phyloP scores from a whole-genome alignment of 2,888 invertebrate genomes.

The Eilema griseolum region DNA sequence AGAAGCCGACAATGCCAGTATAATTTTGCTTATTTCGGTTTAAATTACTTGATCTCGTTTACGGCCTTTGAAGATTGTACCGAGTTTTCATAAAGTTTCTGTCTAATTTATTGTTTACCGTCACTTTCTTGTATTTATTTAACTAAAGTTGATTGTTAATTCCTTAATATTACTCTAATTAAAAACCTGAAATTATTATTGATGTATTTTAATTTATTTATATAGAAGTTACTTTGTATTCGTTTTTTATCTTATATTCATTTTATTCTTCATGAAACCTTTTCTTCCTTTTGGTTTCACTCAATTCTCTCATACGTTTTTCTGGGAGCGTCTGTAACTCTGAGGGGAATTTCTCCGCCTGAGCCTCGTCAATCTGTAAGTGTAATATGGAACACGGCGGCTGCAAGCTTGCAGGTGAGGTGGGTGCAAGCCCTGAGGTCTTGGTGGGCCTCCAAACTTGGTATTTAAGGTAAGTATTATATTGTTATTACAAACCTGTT shows the following conservation, averaged over 20 bases:
- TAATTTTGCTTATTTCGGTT: constrained; percentile 83
- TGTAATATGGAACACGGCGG: too few species aligned
- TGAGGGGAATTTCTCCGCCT: too few species aligned
- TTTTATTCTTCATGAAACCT: too few species aligned
- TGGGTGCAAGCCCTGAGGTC: too few species aligned
- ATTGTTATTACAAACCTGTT: too few species aligned
- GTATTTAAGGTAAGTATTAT: too few species aligned
- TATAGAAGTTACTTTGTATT: not conserved
- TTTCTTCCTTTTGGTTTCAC: too few species aligned
- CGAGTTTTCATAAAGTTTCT: constrained; percentile 81
- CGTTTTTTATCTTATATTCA: not conserved
- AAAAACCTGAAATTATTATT: constrained; percentile 28
- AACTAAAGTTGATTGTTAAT: constrained; percentile 69
- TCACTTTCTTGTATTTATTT: constrained; percentile 79
- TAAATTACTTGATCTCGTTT: constrained; percentile 85
- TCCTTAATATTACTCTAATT: constrained; percentile 62
- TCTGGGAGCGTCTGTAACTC: too few species aligned
- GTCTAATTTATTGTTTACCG: constrained; percentile 84
- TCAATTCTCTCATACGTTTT: too few species aligned
- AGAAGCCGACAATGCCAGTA: constrained; percentile 76
- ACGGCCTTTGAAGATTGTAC: constrained; percentile 83
- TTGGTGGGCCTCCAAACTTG: too few species aligned
- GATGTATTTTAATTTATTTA: not conserved
- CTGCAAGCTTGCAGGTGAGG: too few species aligned
- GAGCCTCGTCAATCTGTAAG: too few species aligned